A percentile compares a stretch with the other conserved stretches of the same genome.
Evolutionary conservation across 2,113 vertebrate genomes (phyloP).

Genomic region (Ammodytes dubius): DNA sequence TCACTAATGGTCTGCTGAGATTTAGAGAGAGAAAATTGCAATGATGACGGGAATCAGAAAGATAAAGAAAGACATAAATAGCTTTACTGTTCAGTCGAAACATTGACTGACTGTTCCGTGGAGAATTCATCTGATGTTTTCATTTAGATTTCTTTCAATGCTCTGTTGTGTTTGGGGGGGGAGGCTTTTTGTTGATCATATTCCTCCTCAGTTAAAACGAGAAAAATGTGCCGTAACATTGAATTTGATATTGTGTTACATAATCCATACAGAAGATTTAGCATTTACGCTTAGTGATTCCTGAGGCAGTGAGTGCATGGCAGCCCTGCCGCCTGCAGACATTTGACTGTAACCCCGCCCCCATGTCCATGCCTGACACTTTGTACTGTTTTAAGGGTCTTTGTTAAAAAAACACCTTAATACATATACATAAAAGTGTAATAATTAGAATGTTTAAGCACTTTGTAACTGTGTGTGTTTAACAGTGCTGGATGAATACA

Average conservation of each 20-base stretch:
- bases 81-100: slow-evolving; percentile 33
- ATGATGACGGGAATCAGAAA: slow-evolving; percentile 48
- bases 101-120: slow-evolving; percentile 37
- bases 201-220: slow-evolving; percentile 18
- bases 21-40: slow-evolving; percentile 34
- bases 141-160: neutral
- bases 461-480: too few species aligned
- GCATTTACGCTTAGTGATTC: slow-evolving; percentile 19
- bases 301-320: slow-evolving; percentile 39
- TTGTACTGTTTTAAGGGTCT: neutral
- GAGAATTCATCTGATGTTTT: slow-evolving; percentile 50
- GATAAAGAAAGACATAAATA: slow-evolving; percentile 38
- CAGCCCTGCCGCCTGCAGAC: neutral
- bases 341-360: neutral
- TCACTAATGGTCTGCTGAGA: slow-evolving; percentile 67
- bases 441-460: too few species aligned
- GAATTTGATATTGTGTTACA: slow-evolving; percentile 42
- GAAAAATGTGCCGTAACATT: slow-evolving; percentile 12
- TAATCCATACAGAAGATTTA: slow-evolving; percentile 44
- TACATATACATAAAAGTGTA: too few species aligned
- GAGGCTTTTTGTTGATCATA: slow-evolving; percentile 3
- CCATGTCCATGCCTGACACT: slow-evolving; percentile 1
- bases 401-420: too few species aligned
- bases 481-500: too few species aligned
- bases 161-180: slow-evolving; percentile 8